A percentile compares a stretch with the other conserved stretches of the same genome.
Conservation (phyloP, 2,797 vertebrate species). For the Sebastes matsubarae region DNA sequence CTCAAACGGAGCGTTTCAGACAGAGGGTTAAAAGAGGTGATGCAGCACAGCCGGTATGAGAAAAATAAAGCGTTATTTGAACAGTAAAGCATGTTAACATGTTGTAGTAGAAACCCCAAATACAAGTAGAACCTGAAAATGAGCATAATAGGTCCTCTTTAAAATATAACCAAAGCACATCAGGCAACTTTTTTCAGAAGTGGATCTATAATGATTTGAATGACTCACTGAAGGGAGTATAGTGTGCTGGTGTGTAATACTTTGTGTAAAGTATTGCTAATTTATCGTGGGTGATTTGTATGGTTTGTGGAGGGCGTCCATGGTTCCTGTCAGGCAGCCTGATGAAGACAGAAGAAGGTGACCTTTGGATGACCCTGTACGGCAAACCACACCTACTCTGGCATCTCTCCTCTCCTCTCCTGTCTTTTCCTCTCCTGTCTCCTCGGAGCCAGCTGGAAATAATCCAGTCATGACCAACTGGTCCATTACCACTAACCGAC, state of each 20-base stretch:
- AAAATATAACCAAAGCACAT: not conserved
- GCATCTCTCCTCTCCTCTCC: slow-evolving; percentile 18
- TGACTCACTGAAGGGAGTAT: not conserved
- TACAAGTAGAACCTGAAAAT: too few relatives aligned
- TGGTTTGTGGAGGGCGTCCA: slow-evolving; percentile 6
- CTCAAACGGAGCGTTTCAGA: too few relatives aligned
- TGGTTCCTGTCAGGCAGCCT: slow-evolving; percentile 42
- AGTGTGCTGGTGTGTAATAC: not conserved
- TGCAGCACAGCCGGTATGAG: too few relatives aligned
- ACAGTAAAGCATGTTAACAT: too few relatives aligned
- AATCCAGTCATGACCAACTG: slow-evolving; percentile 78
- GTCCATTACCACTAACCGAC: slow-evolving; percentile 72
- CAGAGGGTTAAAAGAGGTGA: too few relatives aligned
- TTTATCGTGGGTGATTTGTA: not conserved
- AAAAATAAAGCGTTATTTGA: too few relatives aligned
- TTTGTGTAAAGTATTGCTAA: not conserved
- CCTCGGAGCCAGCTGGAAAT: slow-evolving; percentile 71
- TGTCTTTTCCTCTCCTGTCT: not conserved
- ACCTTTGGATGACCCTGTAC: slow-evolving; percentile 64
- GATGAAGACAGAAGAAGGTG: slow-evolving; percentile 58
- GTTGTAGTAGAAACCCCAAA: too few relatives aligned
- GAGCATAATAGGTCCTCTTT: too few relatives aligned
- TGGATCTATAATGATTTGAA: not conserved
- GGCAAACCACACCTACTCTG: slow-evolving; percentile 55
- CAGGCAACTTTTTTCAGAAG: not conserved